Percentiles rank a stretch among this genome's conserved stretches.
These are phyloP conservation scores for Pangasius djambal DNA, from an alignment of 2,797 vertebrate genomes.

Conservation along the genomic window DNA sequence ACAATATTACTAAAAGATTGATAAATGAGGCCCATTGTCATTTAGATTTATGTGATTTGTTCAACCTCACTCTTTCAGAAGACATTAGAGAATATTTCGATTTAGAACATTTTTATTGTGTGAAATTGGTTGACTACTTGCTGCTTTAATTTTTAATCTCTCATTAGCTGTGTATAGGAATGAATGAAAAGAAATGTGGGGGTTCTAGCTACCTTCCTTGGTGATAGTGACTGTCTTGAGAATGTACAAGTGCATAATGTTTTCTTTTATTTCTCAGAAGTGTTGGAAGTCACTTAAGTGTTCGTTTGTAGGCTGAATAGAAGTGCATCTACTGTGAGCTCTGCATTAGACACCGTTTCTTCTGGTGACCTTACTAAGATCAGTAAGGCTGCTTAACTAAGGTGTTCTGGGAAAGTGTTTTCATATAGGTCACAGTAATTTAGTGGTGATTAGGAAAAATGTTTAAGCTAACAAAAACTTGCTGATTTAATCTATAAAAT, in stretches of 20 bases:
- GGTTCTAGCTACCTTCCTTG: not conserved
- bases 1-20: not conserved
- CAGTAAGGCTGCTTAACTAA: not conserved
- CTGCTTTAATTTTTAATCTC: constrained; percentile 29
- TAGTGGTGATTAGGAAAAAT: not conserved
- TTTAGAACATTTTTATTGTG: constrained; percentile 16
- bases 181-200: not conserved
- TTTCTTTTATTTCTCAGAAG: constrained; percentile 7
- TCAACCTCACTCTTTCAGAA: not conserved
- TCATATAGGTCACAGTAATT: not conserved
- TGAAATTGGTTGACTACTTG: constrained; percentile 20
- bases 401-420: not conserved
- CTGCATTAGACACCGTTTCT: not conserved
- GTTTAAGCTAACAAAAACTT: not conserved
- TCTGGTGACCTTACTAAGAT: not conserved
- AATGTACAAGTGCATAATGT: not conserved
- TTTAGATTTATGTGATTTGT: not conserved
- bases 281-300: not conserved
- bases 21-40: constrained; percentile 5
- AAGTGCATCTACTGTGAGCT: not conserved
- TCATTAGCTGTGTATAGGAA: constrained; percentile 1
- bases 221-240: not conserved
- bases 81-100: constrained; percentile 18
- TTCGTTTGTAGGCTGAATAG: not conserved
- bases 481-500: not conserved